phyloP scores from a whole-genome alignment of 1,140 invertebrate genomes.

The Zaprionus gabonicus region DNA sequence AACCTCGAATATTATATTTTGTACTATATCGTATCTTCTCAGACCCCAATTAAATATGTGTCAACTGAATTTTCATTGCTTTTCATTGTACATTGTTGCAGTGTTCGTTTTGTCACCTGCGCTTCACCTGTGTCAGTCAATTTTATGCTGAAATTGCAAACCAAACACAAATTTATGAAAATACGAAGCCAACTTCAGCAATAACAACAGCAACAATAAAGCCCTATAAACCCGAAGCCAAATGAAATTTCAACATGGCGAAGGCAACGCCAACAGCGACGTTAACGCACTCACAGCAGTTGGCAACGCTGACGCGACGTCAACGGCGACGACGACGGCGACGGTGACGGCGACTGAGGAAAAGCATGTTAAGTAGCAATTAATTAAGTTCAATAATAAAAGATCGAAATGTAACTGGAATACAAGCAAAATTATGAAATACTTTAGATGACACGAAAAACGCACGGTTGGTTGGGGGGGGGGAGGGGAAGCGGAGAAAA shows the following conservation, averaged over 20 bases:
- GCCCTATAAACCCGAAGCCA: constrained; percentile 32
- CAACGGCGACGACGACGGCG: neutral
- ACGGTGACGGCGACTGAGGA: constrained; percentile 5
- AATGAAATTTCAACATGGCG: constrained; percentile 65
- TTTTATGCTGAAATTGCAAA: constrained; percentile 77
- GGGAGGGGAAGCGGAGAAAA: neutral
- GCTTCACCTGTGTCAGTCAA: constrained; percentile 67
- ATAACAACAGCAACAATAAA: constrained; percentile 39
- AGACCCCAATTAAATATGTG: constrained; percentile 66
- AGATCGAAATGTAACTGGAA: constrained; percentile 35
- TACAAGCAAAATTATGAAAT: constrained; percentile 35
- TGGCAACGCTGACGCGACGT: neutral
- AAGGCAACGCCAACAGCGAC: constrained; percentile 22
- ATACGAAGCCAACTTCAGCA: constrained; percentile 29
- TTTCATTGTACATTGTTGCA: constrained; percentile 45
- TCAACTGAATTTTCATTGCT: constrained; percentile 60
- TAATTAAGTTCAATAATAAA: constrained; percentile 72
- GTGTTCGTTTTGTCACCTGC: constrained; percentile 27
- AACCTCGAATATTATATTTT: constrained; percentile 20
- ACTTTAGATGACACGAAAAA: constrained; percentile 50
- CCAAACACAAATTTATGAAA: constrained; percentile 38
- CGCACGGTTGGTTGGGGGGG: neutral
- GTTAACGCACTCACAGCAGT: neutral
- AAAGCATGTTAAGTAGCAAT: constrained; percentile 68
- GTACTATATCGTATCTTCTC: constrained; percentile 17